Conservation (phyloP, 2,888 invertebrate species). For the Maniola hyperantus region DNA sequence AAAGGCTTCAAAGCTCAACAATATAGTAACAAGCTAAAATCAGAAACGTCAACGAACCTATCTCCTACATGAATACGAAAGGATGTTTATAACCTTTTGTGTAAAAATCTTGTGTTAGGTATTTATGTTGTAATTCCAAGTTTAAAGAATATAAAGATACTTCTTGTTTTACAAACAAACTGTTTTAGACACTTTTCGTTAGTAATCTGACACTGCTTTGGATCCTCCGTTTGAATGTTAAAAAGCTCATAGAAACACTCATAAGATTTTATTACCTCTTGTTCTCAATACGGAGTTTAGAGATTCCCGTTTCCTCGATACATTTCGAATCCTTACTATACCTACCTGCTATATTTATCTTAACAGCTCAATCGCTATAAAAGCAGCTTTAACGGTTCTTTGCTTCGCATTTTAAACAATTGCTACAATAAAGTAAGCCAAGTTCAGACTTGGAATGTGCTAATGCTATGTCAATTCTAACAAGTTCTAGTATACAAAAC, state of each 20-base stretch:
- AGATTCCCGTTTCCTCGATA: background rate
- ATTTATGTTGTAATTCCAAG: too few species aligned
- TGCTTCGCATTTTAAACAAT: background rate
- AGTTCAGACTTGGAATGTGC: too few species aligned
- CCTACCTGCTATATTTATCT: background rate
- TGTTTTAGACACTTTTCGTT: background rate
- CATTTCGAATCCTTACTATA: background rate
- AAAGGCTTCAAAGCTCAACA: background rate
- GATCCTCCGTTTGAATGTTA: slow-evolving; percentile 7
- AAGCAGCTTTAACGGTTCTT: background rate
- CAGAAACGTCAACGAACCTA: too few species aligned
- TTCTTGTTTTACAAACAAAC: background rate
- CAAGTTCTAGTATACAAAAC: too few species aligned
- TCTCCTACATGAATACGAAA: too few species aligned
- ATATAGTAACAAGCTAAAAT: background rate
- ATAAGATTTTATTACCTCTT: slow-evolving; percentile 13
- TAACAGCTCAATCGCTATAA: slow-evolving; percentile 2
- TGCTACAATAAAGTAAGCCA: background rate
- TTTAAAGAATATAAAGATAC: background rate
- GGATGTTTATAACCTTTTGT: too few species aligned
- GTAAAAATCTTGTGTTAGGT: too few species aligned
- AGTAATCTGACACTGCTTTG: background rate
- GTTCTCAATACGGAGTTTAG: slow-evolving; percentile 2
- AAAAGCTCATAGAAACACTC: slow-evolving; percentile 3
- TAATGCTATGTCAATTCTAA: too few species aligned